These are phyloP conservation scores for Pristionchus exspectatus DNA, from an alignment of 2,888 invertebrate species.

Conservation along the genomic window DNA sequence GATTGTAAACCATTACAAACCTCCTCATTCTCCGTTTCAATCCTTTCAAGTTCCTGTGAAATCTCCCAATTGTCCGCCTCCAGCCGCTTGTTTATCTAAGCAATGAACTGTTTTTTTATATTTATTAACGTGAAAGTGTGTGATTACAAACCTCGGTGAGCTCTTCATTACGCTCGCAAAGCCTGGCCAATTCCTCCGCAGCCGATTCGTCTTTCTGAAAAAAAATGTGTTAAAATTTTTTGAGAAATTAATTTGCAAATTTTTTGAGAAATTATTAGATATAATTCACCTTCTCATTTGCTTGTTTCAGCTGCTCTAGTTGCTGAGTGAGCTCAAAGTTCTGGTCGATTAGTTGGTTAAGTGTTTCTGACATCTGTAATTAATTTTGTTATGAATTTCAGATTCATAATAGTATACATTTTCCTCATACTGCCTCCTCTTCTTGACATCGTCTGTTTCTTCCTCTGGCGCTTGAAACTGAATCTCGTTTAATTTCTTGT, in stretches of 20 bases:
- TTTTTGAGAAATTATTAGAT: neutral
- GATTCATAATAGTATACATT: neutral
- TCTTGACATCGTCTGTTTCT: neutral
- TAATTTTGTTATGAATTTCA: too few relatives aligned
- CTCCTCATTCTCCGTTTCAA: neutral
- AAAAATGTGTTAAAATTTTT: neutral
- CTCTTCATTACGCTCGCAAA: neutral
- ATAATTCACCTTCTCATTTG: neutral
- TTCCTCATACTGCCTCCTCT: neutral
- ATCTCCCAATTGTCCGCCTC: neutral
- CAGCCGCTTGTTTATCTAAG: neutral
- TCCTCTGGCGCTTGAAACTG: neutral
- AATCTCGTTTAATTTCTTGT: neutral
- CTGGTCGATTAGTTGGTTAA: neutral
- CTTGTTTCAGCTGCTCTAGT: neutral
- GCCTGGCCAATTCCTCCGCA: neutral
- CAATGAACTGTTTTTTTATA: neutral
- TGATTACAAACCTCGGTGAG: neutral
- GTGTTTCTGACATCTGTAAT: neutral
- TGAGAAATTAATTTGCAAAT: too few relatives aligned
- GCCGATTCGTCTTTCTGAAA: neutral
- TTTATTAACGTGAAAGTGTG: too few relatives aligned
- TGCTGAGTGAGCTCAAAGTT: constrained; percentile 5
- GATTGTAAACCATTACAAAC: neutral
- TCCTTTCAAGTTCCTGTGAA: neutral